Evolutionary conservation across 1,140 invertebrate genomes (phyloP).

Genomic region (Penaeus japonicus): DNA sequence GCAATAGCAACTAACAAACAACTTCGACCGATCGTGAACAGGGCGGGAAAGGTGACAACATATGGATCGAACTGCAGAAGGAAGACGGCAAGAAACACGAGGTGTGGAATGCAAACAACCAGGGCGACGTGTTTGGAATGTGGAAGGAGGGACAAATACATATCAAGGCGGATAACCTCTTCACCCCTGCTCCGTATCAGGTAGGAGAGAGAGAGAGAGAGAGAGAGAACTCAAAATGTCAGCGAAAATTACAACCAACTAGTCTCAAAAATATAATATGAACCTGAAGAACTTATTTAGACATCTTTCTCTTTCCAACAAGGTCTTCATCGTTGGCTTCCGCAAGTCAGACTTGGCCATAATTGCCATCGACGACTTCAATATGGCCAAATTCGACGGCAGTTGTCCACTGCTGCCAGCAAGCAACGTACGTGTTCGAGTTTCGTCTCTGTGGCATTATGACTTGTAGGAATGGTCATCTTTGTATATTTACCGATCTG

Average conservation of each 20-base stretch:
- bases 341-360: not conserved
- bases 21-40: not conserved
- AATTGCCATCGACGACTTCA: conserved; percentile 40
- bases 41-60: not conserved
- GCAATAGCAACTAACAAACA: too few species aligned
- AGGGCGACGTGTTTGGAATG: not conserved
- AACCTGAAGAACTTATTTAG: too few species aligned
- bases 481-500: too few species aligned
- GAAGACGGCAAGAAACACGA: not conserved
- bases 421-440: too few species aligned
- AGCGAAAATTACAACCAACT: too few species aligned
- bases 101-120: not conserved
- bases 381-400: not conserved
- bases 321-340: conserved; percentile 29
- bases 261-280: too few species aligned
- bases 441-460: too few species aligned
- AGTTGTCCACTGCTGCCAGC: conserved; percentile 8
- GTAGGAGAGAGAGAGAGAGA: not conserved
- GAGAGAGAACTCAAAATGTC: too few species aligned
- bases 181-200: not conserved
- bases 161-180: not conserved
- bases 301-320: too few species aligned
- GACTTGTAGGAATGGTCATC: too few species aligned
- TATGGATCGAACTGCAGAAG: not conserved
- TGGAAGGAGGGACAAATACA: conserved; percentile 6